These are phyloP conservation scores for Gopherus evgoodei DNA, from an alignment of 2,113 vertebrate genomes.

Conservation along the genomic window DNA sequence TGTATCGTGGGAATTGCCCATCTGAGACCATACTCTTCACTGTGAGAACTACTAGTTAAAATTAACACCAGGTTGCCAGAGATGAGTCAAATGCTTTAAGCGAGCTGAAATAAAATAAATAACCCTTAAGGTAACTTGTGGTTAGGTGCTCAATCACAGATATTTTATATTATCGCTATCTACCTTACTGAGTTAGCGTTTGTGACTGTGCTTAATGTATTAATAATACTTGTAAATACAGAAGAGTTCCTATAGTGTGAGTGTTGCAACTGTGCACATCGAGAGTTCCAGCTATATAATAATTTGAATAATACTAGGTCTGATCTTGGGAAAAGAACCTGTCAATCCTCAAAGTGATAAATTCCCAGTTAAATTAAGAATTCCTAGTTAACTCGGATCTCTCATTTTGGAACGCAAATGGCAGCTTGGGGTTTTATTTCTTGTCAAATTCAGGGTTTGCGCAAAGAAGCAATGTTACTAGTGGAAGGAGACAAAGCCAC, in stretches of 20 bases:
- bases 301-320: too few relatives aligned
- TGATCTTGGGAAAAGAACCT: too few relatives aligned
- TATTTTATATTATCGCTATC: too few relatives aligned
- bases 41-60: not conserved
- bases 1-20: not conserved
- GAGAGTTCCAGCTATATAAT: too few relatives aligned
- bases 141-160: not conserved
- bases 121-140: not conserved
- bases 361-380: too few relatives aligned
- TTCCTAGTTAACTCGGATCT: not conserved
- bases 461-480: slow-evolving; percentile 87
- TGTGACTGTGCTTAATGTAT: too few relatives aligned
- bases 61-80: not conserved
- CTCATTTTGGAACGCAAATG: not conserved
- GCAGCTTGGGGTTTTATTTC: not conserved
- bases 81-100: not conserved
- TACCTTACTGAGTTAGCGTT: too few relatives aligned
- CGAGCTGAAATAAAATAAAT: not conserved
- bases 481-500: slow-evolving; percentile 88
- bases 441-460: slow-evolving; percentile 79
- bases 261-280: too few relatives aligned
- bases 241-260: too few relatives aligned
- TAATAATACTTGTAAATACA: too few relatives aligned
- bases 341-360: too few relatives aligned
- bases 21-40: not conserved